Evolutionary conservation across 2,113 vertebrate species (phyloP).

Genomic region (Sebastes schlegelii): DNA sequence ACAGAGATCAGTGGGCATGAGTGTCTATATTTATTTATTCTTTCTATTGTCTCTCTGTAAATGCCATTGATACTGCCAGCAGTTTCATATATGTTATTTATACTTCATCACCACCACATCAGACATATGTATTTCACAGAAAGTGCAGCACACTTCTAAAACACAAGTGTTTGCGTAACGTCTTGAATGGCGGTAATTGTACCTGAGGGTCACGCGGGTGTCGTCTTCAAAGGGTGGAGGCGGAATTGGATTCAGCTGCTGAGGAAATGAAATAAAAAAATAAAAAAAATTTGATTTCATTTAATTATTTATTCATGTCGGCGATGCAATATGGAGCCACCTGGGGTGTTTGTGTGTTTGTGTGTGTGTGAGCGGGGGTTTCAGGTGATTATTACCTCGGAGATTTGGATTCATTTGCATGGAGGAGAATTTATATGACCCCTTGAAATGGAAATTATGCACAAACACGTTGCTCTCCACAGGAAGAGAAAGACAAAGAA

Average conservation of each 20-base stretch:
- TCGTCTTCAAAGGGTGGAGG: slow-evolving; percentile 63
- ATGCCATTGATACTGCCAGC: not conserved
- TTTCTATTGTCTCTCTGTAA: slow-evolving; percentile 7
- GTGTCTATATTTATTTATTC: slow-evolving; percentile 7
- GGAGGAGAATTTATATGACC: slow-evolving; percentile 71
- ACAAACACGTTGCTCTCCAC: slow-evolving; percentile 57
- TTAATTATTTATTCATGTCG: slow-evolving; percentile 84
- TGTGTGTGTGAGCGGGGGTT: slow-evolving; percentile 41
- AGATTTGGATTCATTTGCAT: slow-evolving; percentile 79
- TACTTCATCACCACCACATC: not conserved
- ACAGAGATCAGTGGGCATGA: slow-evolving; percentile 3
- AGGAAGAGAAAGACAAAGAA: slow-evolving; percentile 54
- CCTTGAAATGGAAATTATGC: slow-evolving; percentile 75
- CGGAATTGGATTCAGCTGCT: slow-evolving; percentile 79
- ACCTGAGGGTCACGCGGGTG: slow-evolving; percentile 73
- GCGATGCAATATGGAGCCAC: slow-evolving; percentile 64
- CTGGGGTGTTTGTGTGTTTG: slow-evolving; percentile 60
- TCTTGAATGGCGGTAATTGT: slow-evolving; percentile 66
- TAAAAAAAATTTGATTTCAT: slow-evolving; percentile 77
- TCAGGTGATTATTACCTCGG: slow-evolving; percentile 83
- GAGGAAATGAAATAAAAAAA: slow-evolving; percentile 75
- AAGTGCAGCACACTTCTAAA: slow-evolving; percentile 21
- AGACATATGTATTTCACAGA: slow-evolving; percentile 18
- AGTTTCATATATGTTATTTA: slow-evolving; percentile 20
- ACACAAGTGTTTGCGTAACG: slow-evolving; percentile 39